Evolutionary conservation across 1,140 invertebrate species (phyloP).

Genomic region (Brachionus rubens): DNA sequence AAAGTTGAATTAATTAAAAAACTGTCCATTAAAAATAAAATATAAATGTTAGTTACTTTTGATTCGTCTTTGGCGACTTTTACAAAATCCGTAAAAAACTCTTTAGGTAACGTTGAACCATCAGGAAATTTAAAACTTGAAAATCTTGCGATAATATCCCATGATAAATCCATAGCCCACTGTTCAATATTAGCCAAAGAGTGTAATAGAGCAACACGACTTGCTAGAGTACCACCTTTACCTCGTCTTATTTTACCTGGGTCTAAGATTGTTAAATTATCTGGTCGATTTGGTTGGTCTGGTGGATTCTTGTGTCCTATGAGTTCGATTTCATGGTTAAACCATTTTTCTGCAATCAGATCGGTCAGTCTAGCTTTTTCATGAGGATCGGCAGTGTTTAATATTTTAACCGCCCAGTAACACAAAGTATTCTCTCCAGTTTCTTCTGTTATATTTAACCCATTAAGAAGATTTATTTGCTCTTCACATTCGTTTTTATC

Average conservation of each 20-base stretch:
- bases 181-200: constrained; percentile 51
- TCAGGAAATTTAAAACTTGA: constrained; percentile 30
- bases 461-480: neutral
- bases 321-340: constrained; percentile 40
- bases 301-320: constrained; percentile 48
- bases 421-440: constrained; percentile 46
- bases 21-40: neutral
- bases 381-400: constrained; percentile 48
- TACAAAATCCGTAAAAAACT: constrained; percentile 50
- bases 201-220: constrained; percentile 49
- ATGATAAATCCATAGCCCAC: constrained; percentile 50
- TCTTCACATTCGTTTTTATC: constrained; percentile 48
- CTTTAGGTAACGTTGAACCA: constrained; percentile 46
- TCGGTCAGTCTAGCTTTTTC: constrained; percentile 49
- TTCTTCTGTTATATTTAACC: neutral
- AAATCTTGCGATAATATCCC: constrained; percentile 50
- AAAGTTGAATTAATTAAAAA: neutral
- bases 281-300: constrained; percentile 48
- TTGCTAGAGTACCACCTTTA: constrained; percentile 48
- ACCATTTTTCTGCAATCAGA: constrained; percentile 48
- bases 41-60: constrained; percentile 47
- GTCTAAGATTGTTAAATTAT: constrained; percentile 48
- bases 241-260: constrained; percentile 49
- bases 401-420: constrained; percentile 49
- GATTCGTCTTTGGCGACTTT: constrained; percentile 49